These are phyloP conservation scores for Zosterops borbonicus DNA, from an alignment of 2,113 vertebrate species.

Conservation along the genomic window DNA sequence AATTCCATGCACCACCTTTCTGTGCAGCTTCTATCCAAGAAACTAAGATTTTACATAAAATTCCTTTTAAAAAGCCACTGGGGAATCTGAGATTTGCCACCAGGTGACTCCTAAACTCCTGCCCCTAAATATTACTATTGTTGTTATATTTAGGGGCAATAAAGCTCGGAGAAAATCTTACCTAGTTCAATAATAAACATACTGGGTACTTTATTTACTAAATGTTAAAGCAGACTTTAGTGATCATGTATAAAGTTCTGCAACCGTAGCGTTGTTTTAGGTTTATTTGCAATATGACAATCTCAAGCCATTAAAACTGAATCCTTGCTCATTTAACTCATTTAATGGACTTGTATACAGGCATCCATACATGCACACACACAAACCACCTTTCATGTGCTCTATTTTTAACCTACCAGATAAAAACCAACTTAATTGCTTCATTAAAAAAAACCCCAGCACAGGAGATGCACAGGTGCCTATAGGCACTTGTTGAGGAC, in stretches of 20 bases:
- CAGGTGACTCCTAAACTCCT: background rate
- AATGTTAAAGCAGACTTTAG: background rate
- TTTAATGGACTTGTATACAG: background rate
- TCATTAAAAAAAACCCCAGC: background rate
- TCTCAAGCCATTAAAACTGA: background rate
- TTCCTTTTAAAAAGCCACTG: background rate
- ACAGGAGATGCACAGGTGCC: background rate
- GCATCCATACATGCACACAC: background rate
- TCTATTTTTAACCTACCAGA: background rate
- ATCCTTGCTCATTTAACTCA: background rate
- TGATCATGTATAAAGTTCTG: background rate
- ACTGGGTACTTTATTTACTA: background rate
- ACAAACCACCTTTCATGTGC: background rate
- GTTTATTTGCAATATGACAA: background rate
- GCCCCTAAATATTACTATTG: background rate
- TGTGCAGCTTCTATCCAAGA: background rate
- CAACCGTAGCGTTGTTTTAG: background rate
- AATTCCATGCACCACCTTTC: background rate
- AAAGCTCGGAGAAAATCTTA: background rate
- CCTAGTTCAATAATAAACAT: background rate
- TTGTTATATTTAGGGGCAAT: background rate
- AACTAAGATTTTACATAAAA: background rate
- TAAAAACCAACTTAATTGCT: background rate
- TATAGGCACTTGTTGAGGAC: background rate
- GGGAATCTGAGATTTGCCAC: background rate